phyloP scores from a whole-genome alignment of 2,797 vertebrate species.

The Eremophila alpestris region DNA sequence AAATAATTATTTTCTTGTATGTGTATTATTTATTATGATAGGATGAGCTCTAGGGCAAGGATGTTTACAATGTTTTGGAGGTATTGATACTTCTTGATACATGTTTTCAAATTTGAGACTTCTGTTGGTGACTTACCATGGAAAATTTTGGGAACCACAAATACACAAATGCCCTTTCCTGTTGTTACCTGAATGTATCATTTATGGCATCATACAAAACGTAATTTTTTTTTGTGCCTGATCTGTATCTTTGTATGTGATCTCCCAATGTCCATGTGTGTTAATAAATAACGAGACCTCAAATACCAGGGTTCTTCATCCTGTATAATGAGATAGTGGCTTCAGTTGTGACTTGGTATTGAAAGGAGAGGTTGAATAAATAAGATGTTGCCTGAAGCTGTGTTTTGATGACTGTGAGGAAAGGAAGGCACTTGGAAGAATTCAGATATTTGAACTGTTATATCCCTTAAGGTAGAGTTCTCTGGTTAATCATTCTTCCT shows the following conservation, averaged over 20 bases:
- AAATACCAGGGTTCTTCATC: neutral
- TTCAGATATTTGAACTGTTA: fast-evolving
- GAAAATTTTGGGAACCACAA: neutral
- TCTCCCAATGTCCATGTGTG: neutral
- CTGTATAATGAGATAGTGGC: neutral
- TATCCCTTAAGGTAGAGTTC: neutral
- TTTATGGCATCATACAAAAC: neutral
- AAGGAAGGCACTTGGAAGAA: neutral
- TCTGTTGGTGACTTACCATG: neutral
- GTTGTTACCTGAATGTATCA: neutral
- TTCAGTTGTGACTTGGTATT: neutral
- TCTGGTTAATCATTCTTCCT: neutral
- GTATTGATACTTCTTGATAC: neutral
- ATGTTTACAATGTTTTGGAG: neutral
- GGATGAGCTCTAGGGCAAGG: neutral
- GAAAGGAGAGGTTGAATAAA: neutral
- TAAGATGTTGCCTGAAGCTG: neutral
- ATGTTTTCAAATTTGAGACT: neutral
- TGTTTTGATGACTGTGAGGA: neutral
- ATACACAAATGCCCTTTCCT: neutral
- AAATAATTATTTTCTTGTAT: neutral
- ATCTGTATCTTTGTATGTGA: neutral
- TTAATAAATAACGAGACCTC: neutral
- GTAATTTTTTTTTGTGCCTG: neutral
- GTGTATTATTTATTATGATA: neutral